Percentiles rank a stretch among this genome's conserved stretches.
phyloP scores from a whole-genome alignment of 2,888 invertebrate genomes.

The Aleiodes alternator region DNA sequence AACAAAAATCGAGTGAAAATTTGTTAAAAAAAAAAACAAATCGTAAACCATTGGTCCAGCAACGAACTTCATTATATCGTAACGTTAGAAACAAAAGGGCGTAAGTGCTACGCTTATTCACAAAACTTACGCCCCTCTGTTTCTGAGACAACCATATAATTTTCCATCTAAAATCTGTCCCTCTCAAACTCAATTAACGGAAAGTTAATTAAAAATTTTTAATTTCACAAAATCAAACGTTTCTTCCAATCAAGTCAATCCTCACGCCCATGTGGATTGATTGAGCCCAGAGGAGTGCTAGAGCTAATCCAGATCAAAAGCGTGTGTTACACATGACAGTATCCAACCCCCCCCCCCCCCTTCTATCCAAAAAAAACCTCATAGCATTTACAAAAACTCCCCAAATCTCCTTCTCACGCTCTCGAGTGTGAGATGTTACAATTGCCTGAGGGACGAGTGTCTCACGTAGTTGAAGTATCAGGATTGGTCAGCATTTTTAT shows the following conservation, averaged over 20 bases:
- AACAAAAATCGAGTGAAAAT: too few relatives aligned
- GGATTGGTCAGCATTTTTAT: constrained; percentile 50
- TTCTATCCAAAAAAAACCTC: too few relatives aligned
- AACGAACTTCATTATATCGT: too few relatives aligned
- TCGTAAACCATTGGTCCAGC: too few relatives aligned
- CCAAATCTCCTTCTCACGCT: constrained; percentile 30
- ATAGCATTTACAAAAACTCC: constrained; percentile 5
- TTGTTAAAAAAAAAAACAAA: too few relatives aligned
- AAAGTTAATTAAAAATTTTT: not conserved
- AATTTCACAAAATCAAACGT: constrained; percentile 13
- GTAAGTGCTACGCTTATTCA: too few relatives aligned
- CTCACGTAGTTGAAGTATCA: constrained; percentile 56
- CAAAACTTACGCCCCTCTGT: too few relatives aligned
- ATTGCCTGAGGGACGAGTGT: constrained; percentile 53
- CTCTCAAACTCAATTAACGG: too few relatives aligned
- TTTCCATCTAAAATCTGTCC: too few relatives aligned
- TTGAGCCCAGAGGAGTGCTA: constrained; percentile 24
- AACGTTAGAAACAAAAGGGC: too few relatives aligned
- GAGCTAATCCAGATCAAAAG: too few relatives aligned
- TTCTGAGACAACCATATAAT: too few relatives aligned
- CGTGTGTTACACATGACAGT: constrained; percentile 21
- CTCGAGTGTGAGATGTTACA: constrained; percentile 42
- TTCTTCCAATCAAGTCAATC: constrained; percentile 17
- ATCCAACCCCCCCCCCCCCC: not conserved
- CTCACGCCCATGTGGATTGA: constrained; percentile 3